Base-by-base conservation (phyloP, 1,140 invertebrate genomes). In the Pogonomyrmex californicus region DNA sequence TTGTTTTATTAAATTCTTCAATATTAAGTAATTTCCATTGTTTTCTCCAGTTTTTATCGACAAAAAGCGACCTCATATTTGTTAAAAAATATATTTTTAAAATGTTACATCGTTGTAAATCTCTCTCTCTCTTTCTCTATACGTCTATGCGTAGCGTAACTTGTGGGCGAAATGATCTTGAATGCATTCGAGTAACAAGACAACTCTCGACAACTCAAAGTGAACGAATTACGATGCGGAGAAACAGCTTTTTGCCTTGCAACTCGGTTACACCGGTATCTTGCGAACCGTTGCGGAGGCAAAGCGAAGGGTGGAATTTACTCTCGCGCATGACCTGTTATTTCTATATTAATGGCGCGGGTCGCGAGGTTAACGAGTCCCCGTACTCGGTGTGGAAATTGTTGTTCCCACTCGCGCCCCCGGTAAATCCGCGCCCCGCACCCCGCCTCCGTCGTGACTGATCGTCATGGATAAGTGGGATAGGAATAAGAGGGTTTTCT, bases 401-500 rank as follows among this genome's bases (percentile, higher is more conserved):
- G 71, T 89, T 89, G 30, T 12, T 12, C 49, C 6, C 33, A 33
- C 10, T 75, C 23, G 41, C 68, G 65, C 23, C 4, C 14, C 33
- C 10, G 17, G 17, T 47, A 47, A 60, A 82, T 23, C n/a, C n/a
- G 12, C 77, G 47, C 23, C 2, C 9, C 79, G 54, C 33, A 36
- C 14, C n/a, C 17, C 44, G 12, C 36, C 76, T 56, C 4, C 56
- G 41, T 9, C 66, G 38, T 73, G 60, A 76, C 49, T 51, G 87
- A 91, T 88, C 66, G 71, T 38, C 23, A 23, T 23, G 17, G 51
- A 54, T 71, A 23, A 23, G 23, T 23, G 23, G 23, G 81, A 88
- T 87, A 73, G 81, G 68, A 78, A 85, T 88, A 87, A 86, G 78
- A 81, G 68, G 68, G 44, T 65, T 86, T 73, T 14, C 86, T 83